Evolutionary conservation across 2,797 vertebrate species (phyloP).

Genomic region (Pseudomugil gertrudae): DNA sequence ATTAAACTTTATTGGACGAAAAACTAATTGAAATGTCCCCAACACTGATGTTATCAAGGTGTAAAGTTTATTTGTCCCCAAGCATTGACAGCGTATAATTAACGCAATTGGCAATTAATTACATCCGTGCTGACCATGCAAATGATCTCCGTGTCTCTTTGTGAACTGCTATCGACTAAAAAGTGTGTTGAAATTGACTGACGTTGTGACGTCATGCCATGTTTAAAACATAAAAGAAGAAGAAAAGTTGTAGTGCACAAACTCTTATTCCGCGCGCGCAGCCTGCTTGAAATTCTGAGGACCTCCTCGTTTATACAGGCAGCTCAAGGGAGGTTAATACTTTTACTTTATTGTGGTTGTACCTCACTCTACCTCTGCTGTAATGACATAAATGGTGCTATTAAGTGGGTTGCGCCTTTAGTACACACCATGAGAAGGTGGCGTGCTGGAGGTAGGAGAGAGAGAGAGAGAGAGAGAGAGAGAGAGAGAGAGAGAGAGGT

Average conservation of each 20-base stretch:
- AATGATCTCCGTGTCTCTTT: constrained; percentile 69
- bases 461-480: background rate
- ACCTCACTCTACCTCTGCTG: constrained; percentile 85
- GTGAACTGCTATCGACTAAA: constrained; percentile 69
- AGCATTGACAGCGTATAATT: constrained; percentile 54
- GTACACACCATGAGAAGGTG: constrained; percentile 71
- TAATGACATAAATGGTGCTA: constrained; percentile 87
- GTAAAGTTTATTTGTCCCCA: constrained; percentile 1
- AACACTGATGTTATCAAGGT: constrained; percentile 20
- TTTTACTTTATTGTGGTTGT: constrained; percentile 88
- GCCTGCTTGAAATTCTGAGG: background rate
- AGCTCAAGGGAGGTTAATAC: constrained; percentile 84
- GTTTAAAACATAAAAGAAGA: background rate
- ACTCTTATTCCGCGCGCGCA: no score
- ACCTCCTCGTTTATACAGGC: constrained; percentile 74
- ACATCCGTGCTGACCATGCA: constrained; percentile 70
- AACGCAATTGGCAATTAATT: constrained; percentile 79
- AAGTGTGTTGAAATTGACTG: constrained; percentile 64
- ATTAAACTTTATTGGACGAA: background rate
- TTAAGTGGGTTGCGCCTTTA: constrained; percentile 81
- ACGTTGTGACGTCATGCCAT: constrained; percentile 61
- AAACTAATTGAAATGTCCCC: background rate
- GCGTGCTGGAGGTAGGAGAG: constrained; percentile 59
- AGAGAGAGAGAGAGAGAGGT: constrained; percentile 17
- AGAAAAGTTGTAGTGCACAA: no score